Conservation (phyloP, 1,140 invertebrate species). For the Patella vulgata region DNA sequence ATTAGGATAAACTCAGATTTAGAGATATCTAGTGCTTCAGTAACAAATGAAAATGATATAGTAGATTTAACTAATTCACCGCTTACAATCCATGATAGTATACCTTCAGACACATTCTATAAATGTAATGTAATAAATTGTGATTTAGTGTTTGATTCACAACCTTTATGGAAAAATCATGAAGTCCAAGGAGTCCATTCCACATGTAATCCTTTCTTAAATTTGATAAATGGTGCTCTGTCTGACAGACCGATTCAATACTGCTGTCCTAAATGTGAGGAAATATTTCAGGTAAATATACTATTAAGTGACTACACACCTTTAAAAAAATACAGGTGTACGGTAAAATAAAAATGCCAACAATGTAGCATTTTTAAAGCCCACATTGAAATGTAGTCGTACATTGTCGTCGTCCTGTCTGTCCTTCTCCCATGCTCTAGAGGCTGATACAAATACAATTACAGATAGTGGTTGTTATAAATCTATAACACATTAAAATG, state of each 20-base stretch:
- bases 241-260: not conserved
- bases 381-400: too few relatives aligned
- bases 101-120: too few relatives aligned
- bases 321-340: not conserved
- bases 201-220: constrained; percentile 5
- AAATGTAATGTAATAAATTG: constrained; percentile 1
- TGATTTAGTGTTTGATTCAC: not conserved
- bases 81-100: too few relatives aligned
- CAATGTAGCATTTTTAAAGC: too few relatives aligned
- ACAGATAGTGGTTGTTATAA: too few relatives aligned
- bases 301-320: not conserved
- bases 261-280: constrained; percentile 12
- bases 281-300: constrained; percentile 8
- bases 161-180: not conserved
- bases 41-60: too few relatives aligned
- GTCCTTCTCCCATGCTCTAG: not conserved
- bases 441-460: not conserved
- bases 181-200: not conserved
- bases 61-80: too few relatives aligned
- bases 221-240: not conserved
- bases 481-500: too few relatives aligned
- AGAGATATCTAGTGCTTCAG: too few relatives aligned
- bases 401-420: not conserved
- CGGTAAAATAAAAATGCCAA: too few relatives aligned
- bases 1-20: too few relatives aligned